Base-by-base conservation (phyloP, 2,888 invertebrate genomes). In the Ashinkailepas kermadecensis region DNA sequence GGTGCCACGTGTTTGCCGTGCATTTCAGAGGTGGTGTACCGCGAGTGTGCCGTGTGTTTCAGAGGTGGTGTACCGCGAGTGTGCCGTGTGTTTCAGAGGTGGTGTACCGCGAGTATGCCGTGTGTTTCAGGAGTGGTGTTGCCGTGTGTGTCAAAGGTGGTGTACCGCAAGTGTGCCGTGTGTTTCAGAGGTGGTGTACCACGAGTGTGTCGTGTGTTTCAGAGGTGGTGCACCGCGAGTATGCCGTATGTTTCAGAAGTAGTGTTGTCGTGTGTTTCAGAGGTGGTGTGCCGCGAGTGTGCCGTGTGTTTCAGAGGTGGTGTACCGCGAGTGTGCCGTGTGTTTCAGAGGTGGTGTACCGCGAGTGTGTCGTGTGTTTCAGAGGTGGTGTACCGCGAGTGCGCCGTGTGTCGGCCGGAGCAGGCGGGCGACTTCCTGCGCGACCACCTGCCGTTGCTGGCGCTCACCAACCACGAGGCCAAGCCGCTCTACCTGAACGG, bases 401-500 rank as follows among this genome's bases (percentile, higher is more conserved):
- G 74, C 21, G 23, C 12, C 74, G 74, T 74, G 54, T 21, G 18
- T 4, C 74, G 54, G 8, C 74, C 74, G 54, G 74, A 74, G 74
- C 74, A 74, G 21, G 56, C 74, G 74, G 54, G 56, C 21, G 74
- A 74, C 74, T 74, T 74, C n/a, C 74, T 74, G 9, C 74, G 56
- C 56, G 74, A 74, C 21, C 74, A 74, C 74, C 74, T 74, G 74
- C 74, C 74, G 56, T 21, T 74, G 74, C 74, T 74, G 74, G 74
- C 74, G 54, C 74, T 74, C 54, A 74, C 74, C 56, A 74, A 74
- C 74, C 74, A 74, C 74, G 74, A 74, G 74, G 74, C 74, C 9
- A 74, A 74, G 74, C 74, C 79, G 79, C 23, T 79, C 58, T 79
- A 79, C 79, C 23, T 79, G 57, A 57, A 79, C 23, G 79, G 58